These are phyloP conservation scores for Nomada ruficornis DNA, from an alignment of 2,888 invertebrate genomes.

Conservation along the genomic window DNA sequence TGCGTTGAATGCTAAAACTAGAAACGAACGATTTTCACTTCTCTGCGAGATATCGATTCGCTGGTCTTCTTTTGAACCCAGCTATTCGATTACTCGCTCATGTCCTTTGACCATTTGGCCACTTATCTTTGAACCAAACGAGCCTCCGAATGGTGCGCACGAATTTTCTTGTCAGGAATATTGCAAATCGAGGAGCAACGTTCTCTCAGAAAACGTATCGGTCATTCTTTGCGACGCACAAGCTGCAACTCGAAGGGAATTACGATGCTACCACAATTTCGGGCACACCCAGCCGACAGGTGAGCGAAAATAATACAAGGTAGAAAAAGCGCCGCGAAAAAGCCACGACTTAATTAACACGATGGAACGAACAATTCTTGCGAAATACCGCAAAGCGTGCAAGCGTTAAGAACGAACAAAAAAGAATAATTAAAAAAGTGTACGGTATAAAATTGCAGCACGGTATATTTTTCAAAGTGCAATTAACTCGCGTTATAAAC, in stretches of 20 bases:
- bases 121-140: no score
- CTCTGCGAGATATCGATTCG: conserved; percentile 58
- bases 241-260: no score
- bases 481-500: conserved; percentile 2
- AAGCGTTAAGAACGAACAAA: neutral
- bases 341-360: neutral
- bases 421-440: neutral
- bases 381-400: neutral
- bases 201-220: no score
- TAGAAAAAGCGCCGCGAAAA: neutral
- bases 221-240: no score
- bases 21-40: conserved; percentile 58
- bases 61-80: no score
- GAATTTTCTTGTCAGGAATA: no score
- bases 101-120: no score
- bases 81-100: no score
- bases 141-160: no score
- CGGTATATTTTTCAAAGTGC: neutral
- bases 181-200: no score
- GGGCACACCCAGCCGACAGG: no score
- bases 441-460: neutral
- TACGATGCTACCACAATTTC: no score
- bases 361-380: neutral
- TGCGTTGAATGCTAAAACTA: conserved; percentile 60
- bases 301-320: neutral